Conservation (phyloP, 1,140 invertebrate species). For the Macrobrachium rosenbergii region DNA sequence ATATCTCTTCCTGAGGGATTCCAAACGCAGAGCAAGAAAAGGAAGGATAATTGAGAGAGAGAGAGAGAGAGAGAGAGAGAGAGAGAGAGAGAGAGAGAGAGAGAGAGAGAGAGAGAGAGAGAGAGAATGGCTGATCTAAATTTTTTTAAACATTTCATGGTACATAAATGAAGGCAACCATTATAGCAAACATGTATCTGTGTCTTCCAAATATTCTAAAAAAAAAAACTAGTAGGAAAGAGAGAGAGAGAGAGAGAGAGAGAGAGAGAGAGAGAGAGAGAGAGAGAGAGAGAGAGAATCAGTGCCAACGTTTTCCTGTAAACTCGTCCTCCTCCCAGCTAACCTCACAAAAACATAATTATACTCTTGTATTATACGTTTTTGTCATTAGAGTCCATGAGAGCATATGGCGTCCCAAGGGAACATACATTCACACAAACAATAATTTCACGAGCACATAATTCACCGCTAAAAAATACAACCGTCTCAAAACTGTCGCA, state of each 20-base stretch:
- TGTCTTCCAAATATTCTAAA: background rate
- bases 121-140: too few relatives aligned
- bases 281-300: background rate
- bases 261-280: conserved; percentile 28
- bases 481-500: too few relatives aligned
- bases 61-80: background rate
- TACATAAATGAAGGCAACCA: background rate
- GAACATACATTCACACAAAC: background rate
- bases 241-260: conserved; percentile 29
- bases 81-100: background rate
- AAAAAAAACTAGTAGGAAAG: conserved; percentile 12
- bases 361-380: conserved; percentile 10
- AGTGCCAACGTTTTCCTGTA: background rate
- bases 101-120: background rate
- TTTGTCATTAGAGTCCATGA: background rate
- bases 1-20: conserved; percentile 33
- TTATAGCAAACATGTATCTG: background rate
- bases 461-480: too few relatives aligned
- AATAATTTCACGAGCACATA: too few relatives aligned
- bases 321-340: conserved; percentile 3
- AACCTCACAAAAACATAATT: conserved; percentile 35
- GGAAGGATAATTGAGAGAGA: background rate
- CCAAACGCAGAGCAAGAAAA: conserved; percentile 19
- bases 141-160: too few relatives aligned
- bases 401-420: conserved; percentile 12